phyloP scores from a whole-genome alignment of 2,797 vertebrate species.

The Prunella strophiata region DNA sequence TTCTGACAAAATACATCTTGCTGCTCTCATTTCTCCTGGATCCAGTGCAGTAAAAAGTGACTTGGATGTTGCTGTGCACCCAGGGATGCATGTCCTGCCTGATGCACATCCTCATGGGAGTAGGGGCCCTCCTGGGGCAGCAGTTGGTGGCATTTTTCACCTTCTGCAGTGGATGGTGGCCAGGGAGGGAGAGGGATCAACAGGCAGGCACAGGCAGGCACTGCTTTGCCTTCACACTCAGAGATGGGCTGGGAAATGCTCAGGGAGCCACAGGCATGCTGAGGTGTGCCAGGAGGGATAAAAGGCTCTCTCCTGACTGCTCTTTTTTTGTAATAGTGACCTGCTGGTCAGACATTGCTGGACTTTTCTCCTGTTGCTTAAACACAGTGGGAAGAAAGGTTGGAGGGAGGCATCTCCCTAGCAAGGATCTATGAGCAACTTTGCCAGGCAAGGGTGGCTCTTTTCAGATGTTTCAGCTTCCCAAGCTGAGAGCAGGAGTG shows the following conservation, averaged over 20 bases:
- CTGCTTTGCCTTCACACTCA: rapidly evolving
- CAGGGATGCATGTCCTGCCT: background rate
- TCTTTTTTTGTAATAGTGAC: background rate
- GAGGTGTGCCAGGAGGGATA: background rate
- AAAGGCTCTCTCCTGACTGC: background rate
- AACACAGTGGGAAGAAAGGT: background rate
- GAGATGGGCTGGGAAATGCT: rapidly evolving
- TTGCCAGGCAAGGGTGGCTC: background rate
- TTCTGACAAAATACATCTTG: conserved; percentile 5
- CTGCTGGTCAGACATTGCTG: background rate
- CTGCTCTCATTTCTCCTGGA: background rate
- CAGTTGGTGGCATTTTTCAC: background rate
- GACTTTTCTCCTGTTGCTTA: background rate
- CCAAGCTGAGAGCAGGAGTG: background rate
- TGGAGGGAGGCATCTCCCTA: background rate
- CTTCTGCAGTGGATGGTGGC: background rate
- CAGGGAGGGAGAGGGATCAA: background rate
- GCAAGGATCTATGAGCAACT: rapidly evolving
- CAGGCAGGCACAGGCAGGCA: background rate
- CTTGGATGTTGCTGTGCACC: background rate
- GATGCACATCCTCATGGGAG: background rate
- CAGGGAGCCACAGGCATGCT: background rate
- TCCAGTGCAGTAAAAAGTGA: background rate
- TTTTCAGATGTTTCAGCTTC: background rate
- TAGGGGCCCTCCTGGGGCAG: background rate